Evolutionary conservation across 2,113 vertebrate genomes (phyloP), one percentile per base, ranked within the genome.

Genomic region (Nothocercus julius): DNA sequence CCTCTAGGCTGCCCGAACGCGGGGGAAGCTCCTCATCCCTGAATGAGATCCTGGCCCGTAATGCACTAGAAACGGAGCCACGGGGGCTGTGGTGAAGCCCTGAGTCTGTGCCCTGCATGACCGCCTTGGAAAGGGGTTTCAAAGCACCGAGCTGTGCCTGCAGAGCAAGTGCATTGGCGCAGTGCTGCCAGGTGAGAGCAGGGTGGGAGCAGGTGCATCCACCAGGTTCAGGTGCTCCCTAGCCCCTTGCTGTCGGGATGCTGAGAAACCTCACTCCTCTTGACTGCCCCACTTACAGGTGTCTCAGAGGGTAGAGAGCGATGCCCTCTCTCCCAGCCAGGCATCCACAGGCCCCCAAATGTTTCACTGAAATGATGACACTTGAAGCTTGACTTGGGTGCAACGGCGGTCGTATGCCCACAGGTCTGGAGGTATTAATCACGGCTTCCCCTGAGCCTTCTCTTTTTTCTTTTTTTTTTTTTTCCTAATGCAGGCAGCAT

Each of bases 261-360:
- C 54, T 58, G 9, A 45, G 24, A 20, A 30, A 24, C 53, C 27
- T 30, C 28, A 8, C 1, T 8, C 1, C 0, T 11, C 4, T 0
- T 0, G 17, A 44, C 34, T 10, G 38, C 11, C 58, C 1, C 2
- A 17, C 1, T 24, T 42, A 30, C 8, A 4, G 36, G 10, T 0
- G 4, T 17, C 4, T 5, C 28, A 32, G 21, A 67, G 22, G 10
- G 24, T 5, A 20, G 20, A 58, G 64, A n/a, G n/a, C n/a, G n/a
- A n/a, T n/a, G n/a, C 63, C 25, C 20, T 6, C 1, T 4, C 53
- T 8, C 53, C 25, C 21, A n/a, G 21, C 32, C 14, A 11, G n/a
- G 45, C 34, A n/a, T 27, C n/a, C 49, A 11, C 30, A 68, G 49
- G n/a, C 69, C 21, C 9, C 1, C 13, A 45, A n/a, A 28, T 51